phyloP scores from a whole-genome alignment of 2,113 vertebrate species.

The Lagopus leucura region DNA sequence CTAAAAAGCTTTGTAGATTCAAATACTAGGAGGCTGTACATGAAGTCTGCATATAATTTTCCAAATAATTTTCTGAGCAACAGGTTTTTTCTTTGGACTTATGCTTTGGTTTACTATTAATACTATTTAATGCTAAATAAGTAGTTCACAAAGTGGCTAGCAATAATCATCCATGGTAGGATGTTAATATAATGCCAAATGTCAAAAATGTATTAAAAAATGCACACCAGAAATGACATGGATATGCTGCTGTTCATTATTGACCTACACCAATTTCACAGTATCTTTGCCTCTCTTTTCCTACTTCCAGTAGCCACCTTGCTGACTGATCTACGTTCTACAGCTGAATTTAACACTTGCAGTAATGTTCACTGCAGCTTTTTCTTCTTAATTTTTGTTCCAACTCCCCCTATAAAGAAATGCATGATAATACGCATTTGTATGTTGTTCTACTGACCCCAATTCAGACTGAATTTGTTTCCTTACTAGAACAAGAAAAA shows the following conservation, averaged over 20 bases:
- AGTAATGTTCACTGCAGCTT: not conserved
- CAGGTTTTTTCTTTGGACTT: not conserved
- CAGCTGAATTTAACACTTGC: not conserved
- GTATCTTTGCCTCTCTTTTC: not conserved
- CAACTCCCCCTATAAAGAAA: not conserved
- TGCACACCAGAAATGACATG: not conserved
- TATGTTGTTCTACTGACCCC: not conserved
- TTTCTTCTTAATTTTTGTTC: not conserved
- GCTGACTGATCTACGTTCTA: not conserved
- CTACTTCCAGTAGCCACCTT: not conserved
- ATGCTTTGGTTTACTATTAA: not conserved
- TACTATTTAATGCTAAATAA: not conserved
- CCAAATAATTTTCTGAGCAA: not conserved
- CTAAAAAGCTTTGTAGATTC: not conserved
- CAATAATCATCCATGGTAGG: not conserved
- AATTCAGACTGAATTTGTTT: not conserved
- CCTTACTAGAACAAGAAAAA: not conserved
- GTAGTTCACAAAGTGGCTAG: not conserved
- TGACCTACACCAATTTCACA: not conserved
- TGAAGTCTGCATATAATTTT: not conserved
- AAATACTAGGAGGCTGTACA: not conserved
- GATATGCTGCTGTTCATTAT: not conserved
- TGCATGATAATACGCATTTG: not conserved
- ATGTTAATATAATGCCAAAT: not conserved
- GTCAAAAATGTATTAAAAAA: not conserved